Base-by-base conservation (phyloP, 92 coral and sea anemone genomes). In the Porites cylindrica region DNA sequence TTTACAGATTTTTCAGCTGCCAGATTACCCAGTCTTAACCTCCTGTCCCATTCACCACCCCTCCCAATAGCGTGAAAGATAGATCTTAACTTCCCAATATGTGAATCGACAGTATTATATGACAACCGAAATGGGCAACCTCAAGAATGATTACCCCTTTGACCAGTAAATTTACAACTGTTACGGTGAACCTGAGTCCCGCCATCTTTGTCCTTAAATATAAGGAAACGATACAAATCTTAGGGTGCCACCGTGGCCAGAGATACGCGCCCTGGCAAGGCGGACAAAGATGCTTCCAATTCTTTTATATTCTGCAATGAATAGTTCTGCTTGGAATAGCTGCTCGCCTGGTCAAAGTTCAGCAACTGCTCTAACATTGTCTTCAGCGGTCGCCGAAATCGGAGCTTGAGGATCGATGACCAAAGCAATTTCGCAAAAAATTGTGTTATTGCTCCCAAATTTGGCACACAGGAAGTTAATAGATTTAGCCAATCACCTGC, bases 81-180 rank as follows among this genome's bases (percentile, higher is more conserved):
- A 18, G 83, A 32, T 79, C n/a, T n/a, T n/a, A n/a, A n/a, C n/a
- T n/a, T n/a, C n/a, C n/a, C n/a, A n/a, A n/a, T n/a, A n/a, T n/a
- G 63, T 14, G 72, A 79, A 51, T 79, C 72, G 20, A 79, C 83
- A 16, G 83, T 79, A 24, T 23, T 59, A 79, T 65, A 62, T 50
- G 77, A 81, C 54, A 69, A 82, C 54, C 88, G 80, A 10, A 73
- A 74, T 10, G 88, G 88, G 59, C 88, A 83, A 8, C 59, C 74
- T 73, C 88, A 83, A 60, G 71, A 14, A 3, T 72, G 64, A 56
- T 56, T 70, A 68, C 87, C 79, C 64, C 72, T 71, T 83, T 61
- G 78, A 29, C 87, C 80, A 63, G 73, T 19, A 68, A 83, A 83
- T 32, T 66, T 9, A 59, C 87, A 83, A 7, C 87, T 62, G 63